phyloP scores from a whole-genome alignment of 2,888 invertebrate species.

The Apotomis betuletana region DNA sequence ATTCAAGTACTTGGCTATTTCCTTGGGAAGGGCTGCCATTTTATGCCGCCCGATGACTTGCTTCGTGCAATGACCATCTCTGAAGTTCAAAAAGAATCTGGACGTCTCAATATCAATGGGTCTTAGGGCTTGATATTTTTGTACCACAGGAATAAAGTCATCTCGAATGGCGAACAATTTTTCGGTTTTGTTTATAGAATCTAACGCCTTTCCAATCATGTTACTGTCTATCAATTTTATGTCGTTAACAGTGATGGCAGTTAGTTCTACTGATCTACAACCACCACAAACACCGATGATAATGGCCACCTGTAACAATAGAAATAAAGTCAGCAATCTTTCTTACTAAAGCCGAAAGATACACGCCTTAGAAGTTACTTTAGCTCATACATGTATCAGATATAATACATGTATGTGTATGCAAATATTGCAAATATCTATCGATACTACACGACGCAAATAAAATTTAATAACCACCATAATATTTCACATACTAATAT shows the following conservation, averaged over 20 bases:
- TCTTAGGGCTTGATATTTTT: slow-evolving; percentile 16
- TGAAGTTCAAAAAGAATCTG: slow-evolving; percentile 10
- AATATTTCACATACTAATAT: too few species aligned
- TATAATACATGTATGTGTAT: too few species aligned
- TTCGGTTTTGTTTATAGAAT: slow-evolving; percentile 8
- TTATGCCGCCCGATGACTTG: slow-evolving; percentile 26
- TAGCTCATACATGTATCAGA: too few species aligned
- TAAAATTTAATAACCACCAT: too few species aligned
- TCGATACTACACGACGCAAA: too few species aligned
- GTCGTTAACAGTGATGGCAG: neutral
- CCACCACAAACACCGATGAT: slow-evolving; percentile 21
- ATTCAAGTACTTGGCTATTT: slow-evolving; percentile 11
- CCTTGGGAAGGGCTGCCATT: slow-evolving; percentile 2
- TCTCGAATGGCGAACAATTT: slow-evolving; percentile 22
- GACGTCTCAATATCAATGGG: neutral
- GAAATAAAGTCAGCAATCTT: too few species aligned
- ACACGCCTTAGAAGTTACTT: too few species aligned
- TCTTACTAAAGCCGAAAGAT: too few species aligned
- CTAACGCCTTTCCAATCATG: slow-evolving; percentile 12
- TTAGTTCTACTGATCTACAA: neutral
- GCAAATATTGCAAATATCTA: too few species aligned
- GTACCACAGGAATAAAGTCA: slow-evolving; percentile 11
- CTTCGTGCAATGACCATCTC: slow-evolving; percentile 14
- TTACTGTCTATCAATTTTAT: slow-evolving; percentile 2
- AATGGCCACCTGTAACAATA: slow-evolving; percentile 23